Base-by-base conservation (phyloP, 2,888 invertebrate genomes). In the Volucella bombylans region DNA sequence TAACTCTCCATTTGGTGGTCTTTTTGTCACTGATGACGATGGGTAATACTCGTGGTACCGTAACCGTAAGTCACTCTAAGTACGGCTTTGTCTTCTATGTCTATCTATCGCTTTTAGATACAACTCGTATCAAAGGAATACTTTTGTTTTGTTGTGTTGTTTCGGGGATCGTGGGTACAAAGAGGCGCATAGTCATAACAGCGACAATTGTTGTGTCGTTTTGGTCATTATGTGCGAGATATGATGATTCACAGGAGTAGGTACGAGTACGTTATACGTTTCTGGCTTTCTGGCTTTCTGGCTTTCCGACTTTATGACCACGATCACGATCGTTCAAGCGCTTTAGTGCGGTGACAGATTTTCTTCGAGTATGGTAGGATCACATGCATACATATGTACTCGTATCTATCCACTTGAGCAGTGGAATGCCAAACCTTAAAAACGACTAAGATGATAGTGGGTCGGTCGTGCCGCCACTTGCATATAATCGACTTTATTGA, bases 201-300 rank as follows among this genome's bases (percentile, higher is more conserved):
- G 80, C 83, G 71, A 80, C 83, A 81, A 85, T 76, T 76, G 80
- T 85, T 85, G 85, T 76, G 74, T 85, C 71, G 72, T 18, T 77
- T 71, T 85, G 81, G 81, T 81, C 85, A 85, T 81, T 85, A 81
- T 76, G 71, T 76, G 80, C 62, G 18, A 79, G 71, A 76, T 80
- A 76, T 85, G 85, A 85, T 85, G 85, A 85, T 85, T 85, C 85
- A 85, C 83, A 45, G 54, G 18, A 41, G n/a, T n/a, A n/a, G n/a
- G 45, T 54, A 54, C 68, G 18, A 23, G 23, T 23, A 23, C 23
- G 23, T 23, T 23, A 23, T 23, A 23, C 23, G 23, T n/a, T n/a
- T n/a, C n/a, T n/a, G n/a, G n/a, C n/a, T n/a, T n/a, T n/a, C n/a
- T n/a, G n/a, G n/a, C n/a, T 23, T 23, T 23, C 23, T 23, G 23